Percentiles rank a stretch among this genome's conserved stretches.
Evolutionary conservation across 2,888 invertebrate genomes (phyloP).

Genomic region (Zele albiditarsus): DNA sequence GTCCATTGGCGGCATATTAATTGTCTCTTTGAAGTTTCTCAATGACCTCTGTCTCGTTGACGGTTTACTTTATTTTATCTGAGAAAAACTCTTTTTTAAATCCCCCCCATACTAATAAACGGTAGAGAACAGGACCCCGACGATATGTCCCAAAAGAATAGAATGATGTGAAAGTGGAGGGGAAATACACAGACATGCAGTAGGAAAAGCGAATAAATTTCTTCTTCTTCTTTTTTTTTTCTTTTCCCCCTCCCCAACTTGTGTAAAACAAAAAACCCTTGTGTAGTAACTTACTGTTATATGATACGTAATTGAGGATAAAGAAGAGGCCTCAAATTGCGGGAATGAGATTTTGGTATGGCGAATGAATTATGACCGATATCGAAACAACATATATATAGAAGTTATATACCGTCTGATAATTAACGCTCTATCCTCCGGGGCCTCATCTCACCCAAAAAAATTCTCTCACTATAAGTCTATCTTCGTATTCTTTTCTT

Average conservation of each 20-base stretch:
- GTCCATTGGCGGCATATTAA: conserved; percentile 62
- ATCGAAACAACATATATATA: conserved; percentile 55
- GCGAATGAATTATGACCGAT: conserved; percentile 67
- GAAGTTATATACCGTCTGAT: conserved; percentile 60
- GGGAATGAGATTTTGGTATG: conserved; percentile 3
- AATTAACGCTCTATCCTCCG: conserved; percentile 63
- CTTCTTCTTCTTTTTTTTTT: too few species aligned
- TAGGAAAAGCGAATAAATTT: background rate
- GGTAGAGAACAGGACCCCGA: background rate
- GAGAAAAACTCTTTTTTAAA: conserved; percentile 1
- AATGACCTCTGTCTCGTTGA: conserved; percentile 60
- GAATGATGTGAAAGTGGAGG: background rate
- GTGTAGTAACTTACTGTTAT: background rate
- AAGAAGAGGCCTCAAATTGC: conserved; percentile 4
- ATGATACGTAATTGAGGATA: conserved; percentile 11
- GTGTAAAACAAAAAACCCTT: background rate
- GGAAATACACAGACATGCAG: background rate
- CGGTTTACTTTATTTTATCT: conserved; percentile 9
- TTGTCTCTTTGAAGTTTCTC: conserved; percentile 66
- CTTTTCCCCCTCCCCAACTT: background rate
- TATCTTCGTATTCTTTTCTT: conserved; percentile 18
- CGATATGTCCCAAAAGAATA: background rate
- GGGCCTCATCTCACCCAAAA: conserved; percentile 43
- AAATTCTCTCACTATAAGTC: conserved; percentile 29
- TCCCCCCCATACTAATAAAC: background rate